Evolutionary conservation across 23 tunicate genomes (phyloP).

Genomic region (Aplidium turbinatum): DNA sequence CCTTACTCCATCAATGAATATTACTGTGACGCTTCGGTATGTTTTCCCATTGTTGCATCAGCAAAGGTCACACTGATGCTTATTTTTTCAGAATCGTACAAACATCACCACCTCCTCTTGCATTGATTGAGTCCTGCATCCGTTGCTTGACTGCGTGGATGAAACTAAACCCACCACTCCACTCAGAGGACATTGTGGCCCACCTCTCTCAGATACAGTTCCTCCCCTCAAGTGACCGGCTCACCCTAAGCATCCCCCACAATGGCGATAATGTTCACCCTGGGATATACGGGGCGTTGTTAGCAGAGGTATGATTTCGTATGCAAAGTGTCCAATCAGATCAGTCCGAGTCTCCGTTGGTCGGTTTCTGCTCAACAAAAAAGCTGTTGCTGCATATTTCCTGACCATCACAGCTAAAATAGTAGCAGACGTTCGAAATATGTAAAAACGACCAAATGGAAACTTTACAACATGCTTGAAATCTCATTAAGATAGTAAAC

Average conservation of each 20-base stretch:
- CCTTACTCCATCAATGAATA: too few relatives aligned
- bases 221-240: constrained; percentile 51
- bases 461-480: too few relatives aligned
- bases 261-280: constrained; percentile 17
- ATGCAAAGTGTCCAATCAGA: too few relatives aligned
- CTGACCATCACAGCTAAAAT: too few relatives aligned
- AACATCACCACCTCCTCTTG: constrained; percentile 50
- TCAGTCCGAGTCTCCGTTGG: too few relatives aligned
- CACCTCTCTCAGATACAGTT: constrained; percentile 39
- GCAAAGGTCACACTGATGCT: not conserved
- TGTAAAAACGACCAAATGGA: too few relatives aligned
- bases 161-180: constrained; percentile 24
- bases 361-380: too few relatives aligned
- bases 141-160: constrained; percentile 57
- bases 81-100: constrained; percentile 42
- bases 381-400: too few relatives aligned
- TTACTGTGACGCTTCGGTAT: too few relatives aligned
- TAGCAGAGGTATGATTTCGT: constrained; percentile 49
- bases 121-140: constrained; percentile 50
- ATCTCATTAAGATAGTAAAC: too few relatives aligned
- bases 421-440: too few relatives aligned
- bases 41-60: too few relatives aligned
- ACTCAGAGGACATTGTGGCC: constrained; percentile 4
- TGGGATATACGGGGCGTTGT: constrained; percentile 51
- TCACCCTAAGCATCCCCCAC: constrained; percentile 3